Conservation (phyloP, 2,113 vertebrate genomes). For the Hippocampus zosterae region DNA sequence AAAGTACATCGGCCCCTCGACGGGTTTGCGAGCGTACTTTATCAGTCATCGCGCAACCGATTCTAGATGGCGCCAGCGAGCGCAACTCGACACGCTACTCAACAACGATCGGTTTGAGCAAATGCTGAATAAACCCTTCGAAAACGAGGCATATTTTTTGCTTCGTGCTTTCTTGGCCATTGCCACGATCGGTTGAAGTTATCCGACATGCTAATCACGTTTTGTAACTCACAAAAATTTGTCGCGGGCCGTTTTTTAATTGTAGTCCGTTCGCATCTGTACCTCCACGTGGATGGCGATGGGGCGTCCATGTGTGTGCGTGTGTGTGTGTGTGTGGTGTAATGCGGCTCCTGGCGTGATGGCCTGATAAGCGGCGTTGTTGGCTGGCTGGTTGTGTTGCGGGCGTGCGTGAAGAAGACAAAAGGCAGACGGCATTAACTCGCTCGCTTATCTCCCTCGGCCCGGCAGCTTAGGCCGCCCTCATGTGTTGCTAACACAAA, state of each 20-base stretch:
- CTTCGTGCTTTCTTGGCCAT: too few species aligned
- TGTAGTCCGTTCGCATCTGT: neutral
- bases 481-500: slow-evolving; percentile 37
- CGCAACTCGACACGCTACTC: too few species aligned
- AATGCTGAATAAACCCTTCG: too few species aligned
- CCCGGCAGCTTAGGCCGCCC: slow-evolving; percentile 42
- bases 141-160: too few species aligned
- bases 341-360: slow-evolving; percentile 34
- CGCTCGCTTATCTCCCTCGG: slow-evolving; percentile 58
- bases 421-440: slow-evolving; percentile 67
- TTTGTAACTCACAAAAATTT: too few species aligned
- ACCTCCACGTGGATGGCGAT: neutral
- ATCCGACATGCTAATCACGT: too few species aligned
- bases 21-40: too few species aligned
- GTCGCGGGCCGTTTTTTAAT: too few species aligned
- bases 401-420: slow-evolving; percentile 65
- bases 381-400: slow-evolving; percentile 54
- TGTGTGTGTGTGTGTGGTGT: neutral
- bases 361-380: slow-evolving; percentile 55
- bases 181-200: too few species aligned
- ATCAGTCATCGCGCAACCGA: too few species aligned
- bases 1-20: neutral
- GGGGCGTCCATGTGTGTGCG: slow-evolving; percentile 11
- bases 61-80: too few species aligned
- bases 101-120: too few species aligned